Conservation (phyloP, 2,888 invertebrate species). For the Stenodema calcarata region DNA sequence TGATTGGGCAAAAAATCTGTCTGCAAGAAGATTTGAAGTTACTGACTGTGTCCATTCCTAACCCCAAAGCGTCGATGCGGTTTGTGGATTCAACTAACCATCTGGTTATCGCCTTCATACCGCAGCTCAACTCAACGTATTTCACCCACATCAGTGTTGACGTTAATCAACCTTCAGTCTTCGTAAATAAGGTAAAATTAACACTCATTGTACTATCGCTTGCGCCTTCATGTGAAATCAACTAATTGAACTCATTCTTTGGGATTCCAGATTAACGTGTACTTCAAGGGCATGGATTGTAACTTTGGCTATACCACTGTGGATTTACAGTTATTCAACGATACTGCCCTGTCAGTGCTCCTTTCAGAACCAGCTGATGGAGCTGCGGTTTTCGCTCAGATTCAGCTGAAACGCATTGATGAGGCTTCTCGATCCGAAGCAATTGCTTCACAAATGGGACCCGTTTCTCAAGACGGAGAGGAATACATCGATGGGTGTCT, state of each 20-base stretch:
- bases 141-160: conserved; percentile 15
- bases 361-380: conserved; percentile 65
- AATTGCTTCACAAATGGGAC: neutral
- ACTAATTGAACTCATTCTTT: no score
- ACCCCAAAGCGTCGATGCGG: conserved; percentile 50
- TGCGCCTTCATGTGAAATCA: no score
- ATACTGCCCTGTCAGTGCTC: conserved; percentile 75
- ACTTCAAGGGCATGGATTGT: conserved; percentile 49
- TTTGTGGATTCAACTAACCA: conserved; percentile 65
- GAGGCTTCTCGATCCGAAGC: conserved; percentile 41
- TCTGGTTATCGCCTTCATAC: conserved; percentile 65
- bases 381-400: conserved; percentile 64
- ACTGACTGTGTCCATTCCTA: neutral
- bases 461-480: conserved; percentile 14
- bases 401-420: conserved; percentile 64
- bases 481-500: conserved; percentile 55
- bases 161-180: neutral
- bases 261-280: conserved; percentile 20
- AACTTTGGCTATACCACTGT: conserved; percentile 61
- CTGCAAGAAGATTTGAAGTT: neutral
- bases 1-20: conserved; percentile 46
- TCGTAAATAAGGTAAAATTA: conserved; percentile 12
- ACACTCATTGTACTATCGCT: no score
- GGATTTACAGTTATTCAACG: conserved; percentile 79
- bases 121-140: conserved; percentile 56